Conservation (phyloP, 2,888 invertebrate species). For the Cistogaster globosa region DNA sequence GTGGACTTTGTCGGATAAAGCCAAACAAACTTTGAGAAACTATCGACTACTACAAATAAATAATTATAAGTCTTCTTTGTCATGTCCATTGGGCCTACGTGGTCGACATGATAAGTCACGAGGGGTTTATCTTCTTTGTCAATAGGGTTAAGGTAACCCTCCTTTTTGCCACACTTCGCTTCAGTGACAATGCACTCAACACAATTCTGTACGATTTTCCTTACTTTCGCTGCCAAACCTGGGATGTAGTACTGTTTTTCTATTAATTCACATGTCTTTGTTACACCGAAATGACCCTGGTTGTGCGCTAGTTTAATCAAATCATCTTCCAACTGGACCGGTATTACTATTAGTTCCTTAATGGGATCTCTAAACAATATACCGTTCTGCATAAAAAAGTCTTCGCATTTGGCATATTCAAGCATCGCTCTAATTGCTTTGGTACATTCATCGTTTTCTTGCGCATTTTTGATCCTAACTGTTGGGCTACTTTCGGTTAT, state of each 20-base stretch:
- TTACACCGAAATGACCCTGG: too few species aligned
- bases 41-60: conserved; percentile 30
- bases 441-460: conserved; percentile 26
- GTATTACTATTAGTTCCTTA: not conserved
- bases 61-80: conserved; percentile 35
- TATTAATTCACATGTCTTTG: too few species aligned
- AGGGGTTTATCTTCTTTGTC: conserved; percentile 22
- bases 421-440: conserved; percentile 46
- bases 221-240: not conserved
- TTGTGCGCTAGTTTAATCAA: too few species aligned
- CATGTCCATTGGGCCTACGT: conserved; percentile 40
- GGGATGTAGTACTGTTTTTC: too few species aligned
- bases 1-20: conserved; percentile 59
- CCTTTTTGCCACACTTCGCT: conserved; percentile 28
- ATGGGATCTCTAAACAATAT: conserved; percentile 40
- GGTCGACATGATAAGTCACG: conserved; percentile 33
- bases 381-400: conserved; percentile 56
- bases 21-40: conserved; percentile 58
- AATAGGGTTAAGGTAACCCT: conserved; percentile 27
- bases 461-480: conserved; percentile 26
- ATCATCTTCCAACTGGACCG: not conserved
- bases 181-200: conserved; percentile 46
- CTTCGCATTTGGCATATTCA: conserved; percentile 21
- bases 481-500: conserved; percentile 37
- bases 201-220: not conserved